phyloP scores from a whole-genome alignment of 2,888 invertebrate species.

The Laothoe populi region DNA sequence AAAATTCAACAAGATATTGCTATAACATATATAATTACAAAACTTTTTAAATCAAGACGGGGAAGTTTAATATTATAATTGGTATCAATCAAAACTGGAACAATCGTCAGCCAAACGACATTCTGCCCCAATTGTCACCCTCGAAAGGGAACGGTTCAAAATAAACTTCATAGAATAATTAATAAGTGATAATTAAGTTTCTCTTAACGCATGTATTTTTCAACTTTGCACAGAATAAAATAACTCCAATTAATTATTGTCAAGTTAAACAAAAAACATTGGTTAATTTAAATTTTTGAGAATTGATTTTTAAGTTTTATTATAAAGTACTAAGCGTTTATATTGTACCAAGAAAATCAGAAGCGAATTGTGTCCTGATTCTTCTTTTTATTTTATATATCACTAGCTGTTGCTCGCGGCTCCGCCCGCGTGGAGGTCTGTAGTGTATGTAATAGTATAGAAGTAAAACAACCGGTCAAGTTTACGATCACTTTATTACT shows the following conservation, averaged over 20 bases:
- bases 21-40: neutral
- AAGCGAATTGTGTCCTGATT: too few relatives aligned
- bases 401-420: too few relatives aligned
- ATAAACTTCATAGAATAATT: slow-evolving; percentile 36
- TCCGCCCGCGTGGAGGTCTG: too few relatives aligned
- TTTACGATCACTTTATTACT: too few relatives aligned
- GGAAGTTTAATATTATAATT: slow-evolving; percentile 33
- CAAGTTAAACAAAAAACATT: slow-evolving; percentile 3
- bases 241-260: slow-evolving; percentile 5
- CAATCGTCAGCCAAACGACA: slow-evolving; percentile 46
- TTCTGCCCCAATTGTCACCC: slow-evolving; percentile 62
- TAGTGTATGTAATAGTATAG: too few relatives aligned
- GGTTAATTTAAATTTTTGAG: neutral
- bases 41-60: neutral
- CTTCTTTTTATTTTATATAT: too few relatives aligned
- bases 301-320: neutral
- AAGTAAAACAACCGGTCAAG: too few relatives aligned
- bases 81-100: slow-evolving; percentile 56
- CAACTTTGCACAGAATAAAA: neutral
- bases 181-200: slow-evolving; percentile 12
- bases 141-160: slow-evolving; percentile 37
- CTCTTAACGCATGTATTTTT: slow-evolving; percentile 4
- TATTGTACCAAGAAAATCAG: neutral
- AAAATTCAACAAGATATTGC: too few relatives aligned
- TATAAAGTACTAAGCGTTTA: neutral